Base-by-base conservation (phyloP, 2,888 invertebrate species). In the Brachylomia viminalis region DNA sequence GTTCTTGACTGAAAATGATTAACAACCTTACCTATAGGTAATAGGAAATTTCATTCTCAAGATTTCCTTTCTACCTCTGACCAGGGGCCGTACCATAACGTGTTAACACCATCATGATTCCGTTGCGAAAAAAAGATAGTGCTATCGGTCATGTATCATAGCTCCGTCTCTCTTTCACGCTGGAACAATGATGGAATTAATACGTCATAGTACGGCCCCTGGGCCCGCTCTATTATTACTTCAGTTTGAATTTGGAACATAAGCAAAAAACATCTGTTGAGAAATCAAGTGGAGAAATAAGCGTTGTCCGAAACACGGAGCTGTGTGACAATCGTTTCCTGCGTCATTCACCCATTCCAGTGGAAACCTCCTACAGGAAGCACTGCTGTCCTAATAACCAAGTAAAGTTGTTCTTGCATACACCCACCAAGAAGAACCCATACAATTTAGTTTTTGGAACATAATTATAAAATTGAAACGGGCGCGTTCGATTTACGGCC, bases 381-480 rank as follows among this genome's bases (percentile, higher is more conserved):
- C 30, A 30, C 1, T 8, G 23, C 30, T n/a, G 30, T n/a, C 30
- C n/a, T 13, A 45, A 13, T 33, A 47, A 73, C 17, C 17, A 58
- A 58, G 23, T 17, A 33, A 5, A 56, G 27, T 27, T 38, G 13
- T n/a, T 38, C 20, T 11, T 6, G 11, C 7, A 33, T 58, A 59
- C 23, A 47, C 38, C 30, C 72, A n/a, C 54, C n/a, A 77, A 83
- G 69, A 27, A 27, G 42, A 79, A 64, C 27, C 58, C 42, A 69
- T 38, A 75, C 67, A 80, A 81, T 81, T 77, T 77, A 56, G 69
- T 79, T 76, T 79, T 79, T 72, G 77, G 83, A 87, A 87, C 86
- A 88, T 90, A 91, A 90, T 91, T 91, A 88, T 73, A 86, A 89
- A 90, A 90, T 84, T 83, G 87, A 88, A 92, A 87, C 87, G 85